These are phyloP conservation scores for Rhizomys pruinosus DNA, from an alignment of 2,113 vertebrate species.

Conservation along the genomic window DNA sequence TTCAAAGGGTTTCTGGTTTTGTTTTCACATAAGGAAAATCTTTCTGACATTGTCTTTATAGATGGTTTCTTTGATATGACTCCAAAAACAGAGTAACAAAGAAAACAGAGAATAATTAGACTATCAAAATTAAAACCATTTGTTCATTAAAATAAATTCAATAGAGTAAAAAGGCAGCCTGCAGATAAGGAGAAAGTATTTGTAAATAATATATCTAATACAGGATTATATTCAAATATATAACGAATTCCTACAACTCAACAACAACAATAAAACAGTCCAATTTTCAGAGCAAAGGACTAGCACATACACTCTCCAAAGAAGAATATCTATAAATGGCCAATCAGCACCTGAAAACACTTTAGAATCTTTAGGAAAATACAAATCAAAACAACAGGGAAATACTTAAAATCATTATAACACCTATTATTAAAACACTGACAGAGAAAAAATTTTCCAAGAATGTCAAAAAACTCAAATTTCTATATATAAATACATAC, in stretches of 20 bases:
- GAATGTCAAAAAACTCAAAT: background rate
- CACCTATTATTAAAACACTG: background rate
- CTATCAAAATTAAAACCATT: slow-evolving; percentile 21
- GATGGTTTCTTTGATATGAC: background rate
- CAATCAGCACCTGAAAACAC: background rate
- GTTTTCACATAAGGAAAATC: background rate
- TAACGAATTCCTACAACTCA: background rate
- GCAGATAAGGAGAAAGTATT: background rate
- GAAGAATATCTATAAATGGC: background rate
- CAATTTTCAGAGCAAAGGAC: background rate
- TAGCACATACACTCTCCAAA: background rate
- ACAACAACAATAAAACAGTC: background rate
- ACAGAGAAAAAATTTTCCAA: background rate
- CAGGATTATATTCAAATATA: slow-evolving; percentile 18
- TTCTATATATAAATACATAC: background rate
- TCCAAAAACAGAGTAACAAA: background rate
- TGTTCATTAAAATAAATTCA: background rate
- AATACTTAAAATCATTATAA: background rate
- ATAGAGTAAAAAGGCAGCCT: background rate
- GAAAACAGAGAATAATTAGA: background rate
- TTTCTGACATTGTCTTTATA: background rate
- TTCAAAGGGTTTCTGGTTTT: background rate
- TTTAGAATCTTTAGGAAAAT: background rate
- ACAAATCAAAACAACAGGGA: slow-evolving; percentile 7
- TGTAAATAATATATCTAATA: background rate